Evolutionary conservation across 2,888 invertebrate species (phyloP), one percentile per base, ranked within the genome.

Genomic region (Frankliniella intonsa): DNA sequence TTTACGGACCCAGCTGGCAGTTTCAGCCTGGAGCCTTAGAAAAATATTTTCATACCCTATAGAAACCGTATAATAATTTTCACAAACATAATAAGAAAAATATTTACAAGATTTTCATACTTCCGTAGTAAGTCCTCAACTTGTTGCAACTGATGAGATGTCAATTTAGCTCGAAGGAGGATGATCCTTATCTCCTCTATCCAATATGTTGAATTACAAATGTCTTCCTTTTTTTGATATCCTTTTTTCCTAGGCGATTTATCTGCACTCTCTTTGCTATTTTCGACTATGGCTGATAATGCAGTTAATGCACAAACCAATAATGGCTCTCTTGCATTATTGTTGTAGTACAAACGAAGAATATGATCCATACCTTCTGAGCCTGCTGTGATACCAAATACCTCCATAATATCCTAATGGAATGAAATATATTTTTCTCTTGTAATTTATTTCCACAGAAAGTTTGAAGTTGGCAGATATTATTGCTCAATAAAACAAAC

Each of bases 301-400:
- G 69, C 69, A 76, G 69, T 76, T 25, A 76, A 76, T 10, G 25
- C 69, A 76, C 69, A 76, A 11, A 25, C 69, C 69, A 76, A 25
- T 25, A 76, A 25, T 22, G 69, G 25, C 25, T 76, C 69, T 25
- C 69, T 22, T 12, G 69, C 69, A 76, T 76, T 25, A 25, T 76
- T 76, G 69, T 76, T 76, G 1, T 22, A 25, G 69, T 76, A 76
- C 10, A 76, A 22, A 76, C 69, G 69, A 25, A 76, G 69, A 12
- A 76, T 25, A 76, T 76, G 69, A 25, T 76, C 69, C 69, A 76
- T 76, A 76, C 69, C 25, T 76, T 76, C 69, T 11, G 69, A 76
- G n/a, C 25, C 25, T 25, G 25, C 22, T 11, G 69, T 12, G 11
- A 76, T 76, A 8, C 69, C 69, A 22, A 76, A 25, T 12, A 76